These are phyloP conservation scores for Cyprinodon brontotheroides DNA, from an alignment of 2,113 vertebrate genomes.

Conservation along the genomic window DNA sequence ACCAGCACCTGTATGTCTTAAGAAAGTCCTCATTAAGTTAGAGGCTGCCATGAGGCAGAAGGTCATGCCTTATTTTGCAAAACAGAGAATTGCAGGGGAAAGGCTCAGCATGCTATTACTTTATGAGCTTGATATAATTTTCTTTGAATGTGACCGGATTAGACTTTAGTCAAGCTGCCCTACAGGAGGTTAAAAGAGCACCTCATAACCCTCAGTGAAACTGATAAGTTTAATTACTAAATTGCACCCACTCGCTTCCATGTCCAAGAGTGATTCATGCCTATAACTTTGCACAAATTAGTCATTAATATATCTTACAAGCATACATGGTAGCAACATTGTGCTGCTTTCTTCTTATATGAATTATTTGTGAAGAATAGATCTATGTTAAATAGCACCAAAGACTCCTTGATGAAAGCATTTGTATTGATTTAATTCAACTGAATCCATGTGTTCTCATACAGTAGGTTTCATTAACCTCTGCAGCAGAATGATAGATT, in stretches of 20 bases:
- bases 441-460: constrained; percentile 47
- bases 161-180: constrained; percentile 15
- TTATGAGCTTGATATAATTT: constrained; percentile 20
- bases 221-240: constrained; percentile 12
- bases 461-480: constrained; percentile 68
- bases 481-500: constrained; percentile 62
- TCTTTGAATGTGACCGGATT: constrained; percentile 37
- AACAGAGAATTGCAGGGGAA: constrained; percentile 15
- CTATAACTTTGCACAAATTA: constrained; percentile 6
- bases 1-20: too few relatives aligned
- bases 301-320: constrained; percentile 5
- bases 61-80: neutral
- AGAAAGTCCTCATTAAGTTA: constrained; percentile 1
- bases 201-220: constrained; percentile 17
- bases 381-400: constrained; percentile 24
- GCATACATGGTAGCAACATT: neutral
- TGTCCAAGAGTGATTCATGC: constrained; percentile 10
- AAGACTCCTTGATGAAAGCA: constrained; percentile 22
- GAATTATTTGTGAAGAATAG: constrained; percentile 39
- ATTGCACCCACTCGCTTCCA: neutral
- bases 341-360: neutral
- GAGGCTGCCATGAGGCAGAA: neutral
- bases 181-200: constrained; percentile 1
- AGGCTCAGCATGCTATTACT: constrained; percentile 20
- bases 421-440: constrained; percentile 58